Percentiles rank a stretch among this genome's conserved stretches.
Evolutionary conservation across 1,140 invertebrate species (phyloP).

Genomic region (Steinernema feltiae): DNA sequence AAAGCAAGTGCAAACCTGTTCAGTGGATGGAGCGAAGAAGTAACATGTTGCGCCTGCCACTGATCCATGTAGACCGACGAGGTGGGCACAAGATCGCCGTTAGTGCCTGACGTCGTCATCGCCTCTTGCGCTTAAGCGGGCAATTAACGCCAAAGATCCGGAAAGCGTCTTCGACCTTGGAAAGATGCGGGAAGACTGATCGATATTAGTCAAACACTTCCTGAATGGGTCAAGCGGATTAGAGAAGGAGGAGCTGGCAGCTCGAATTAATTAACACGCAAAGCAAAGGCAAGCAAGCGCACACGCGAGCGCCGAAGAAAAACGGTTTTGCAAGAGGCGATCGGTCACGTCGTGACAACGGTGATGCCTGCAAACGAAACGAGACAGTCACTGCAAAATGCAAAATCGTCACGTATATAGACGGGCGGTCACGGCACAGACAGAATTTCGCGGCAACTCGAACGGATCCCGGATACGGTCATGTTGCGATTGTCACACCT

Average conservation of each 20-base stretch:
- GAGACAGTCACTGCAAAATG: no score
- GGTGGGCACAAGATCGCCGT: neutral
- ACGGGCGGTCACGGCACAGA: no score
- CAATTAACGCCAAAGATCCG: neutral
- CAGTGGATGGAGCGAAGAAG: neutral
- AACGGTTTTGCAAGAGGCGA: no score
- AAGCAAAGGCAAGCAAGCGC: no score
- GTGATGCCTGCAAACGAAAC: no score
- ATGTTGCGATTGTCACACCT: no score
- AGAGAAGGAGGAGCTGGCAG: neutral
- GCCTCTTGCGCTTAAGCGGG: neutral
- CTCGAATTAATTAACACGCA: slow-evolving; percentile 1
- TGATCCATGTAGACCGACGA: neutral
- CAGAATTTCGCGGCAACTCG: no score
- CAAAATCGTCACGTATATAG: no score
- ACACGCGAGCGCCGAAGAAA: neutral
- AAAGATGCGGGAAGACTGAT: neutral
- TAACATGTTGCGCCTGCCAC: neutral
- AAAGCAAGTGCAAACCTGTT: neutral
- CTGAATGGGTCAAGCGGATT: neutral
- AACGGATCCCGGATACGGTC: no score
- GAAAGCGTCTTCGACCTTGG: neutral
- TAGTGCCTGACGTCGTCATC: neutral
- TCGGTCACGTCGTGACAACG: no score
- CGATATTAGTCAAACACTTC: neutral